Evolutionary conservation across 2,797 vertebrate species (phyloP).

Genomic region (Phoxinus dragarum): DNA sequence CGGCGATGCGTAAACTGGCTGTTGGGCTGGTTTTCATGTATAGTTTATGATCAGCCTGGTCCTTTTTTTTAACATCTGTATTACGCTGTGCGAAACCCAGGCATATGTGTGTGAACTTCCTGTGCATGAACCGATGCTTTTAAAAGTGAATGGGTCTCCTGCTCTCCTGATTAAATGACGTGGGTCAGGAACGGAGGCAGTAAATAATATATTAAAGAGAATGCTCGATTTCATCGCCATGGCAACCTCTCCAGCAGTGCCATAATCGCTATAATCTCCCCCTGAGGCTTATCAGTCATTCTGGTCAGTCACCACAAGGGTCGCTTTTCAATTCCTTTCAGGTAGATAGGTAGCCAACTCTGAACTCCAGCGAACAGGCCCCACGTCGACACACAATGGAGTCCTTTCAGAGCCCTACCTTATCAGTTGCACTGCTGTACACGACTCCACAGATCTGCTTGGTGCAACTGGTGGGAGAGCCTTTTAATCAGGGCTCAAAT

Average conservation of each 20-base stretch:
- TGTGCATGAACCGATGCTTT: constrained; percentile 64
- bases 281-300: constrained; percentile 81
- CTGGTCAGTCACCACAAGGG: constrained; percentile 80
- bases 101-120: constrained; percentile 19
- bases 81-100: not conserved
- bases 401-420: constrained; percentile 58
- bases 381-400: constrained; percentile 61
- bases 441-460: constrained; percentile 62
- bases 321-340: constrained; percentile 79
- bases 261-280: constrained; percentile 82
- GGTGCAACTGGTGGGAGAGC: constrained; percentile 56
- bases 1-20: not conserved
- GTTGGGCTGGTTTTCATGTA: constrained; percentile 23
- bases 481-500: constrained; percentile 63
- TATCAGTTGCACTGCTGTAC: constrained; percentile 63
- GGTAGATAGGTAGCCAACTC: constrained; percentile 72
- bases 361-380: constrained; percentile 69
- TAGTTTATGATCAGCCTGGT: constrained; percentile 18
- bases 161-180: constrained; percentile 84
- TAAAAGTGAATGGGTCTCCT: constrained; percentile 66
- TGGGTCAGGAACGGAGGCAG: constrained; percentile 78
- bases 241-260: constrained; percentile 84
- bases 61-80: constrained; percentile 8
- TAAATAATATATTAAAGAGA: constrained; percentile 88
- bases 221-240: constrained; percentile 85